A percentile compares a stretch with the other conserved stretches of the same genome.
These are phyloP conservation scores for Cephonodes hylas DNA, from an alignment of 2,888 invertebrate genomes.

Conservation along the genomic window DNA sequence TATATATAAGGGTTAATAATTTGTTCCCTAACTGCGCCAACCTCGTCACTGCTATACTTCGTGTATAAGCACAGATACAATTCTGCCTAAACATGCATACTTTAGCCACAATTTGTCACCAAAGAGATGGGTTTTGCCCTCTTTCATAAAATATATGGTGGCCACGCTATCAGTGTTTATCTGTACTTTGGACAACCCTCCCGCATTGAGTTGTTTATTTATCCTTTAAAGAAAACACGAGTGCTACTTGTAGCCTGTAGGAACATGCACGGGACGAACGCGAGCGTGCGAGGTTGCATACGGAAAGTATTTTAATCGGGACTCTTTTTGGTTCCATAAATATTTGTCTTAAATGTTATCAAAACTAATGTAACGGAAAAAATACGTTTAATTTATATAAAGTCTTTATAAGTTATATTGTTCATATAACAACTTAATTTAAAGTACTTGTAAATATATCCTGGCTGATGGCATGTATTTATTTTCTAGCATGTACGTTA, in stretches of 20 bases:
- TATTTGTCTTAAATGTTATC: too few relatives aligned
- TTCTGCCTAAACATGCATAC: background rate
- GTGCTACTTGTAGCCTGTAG: background rate
- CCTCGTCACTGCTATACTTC: background rate
- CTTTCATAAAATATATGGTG: conserved; percentile 19
- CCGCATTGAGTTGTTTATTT: background rate
- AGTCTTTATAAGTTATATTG: too few relatives aligned
- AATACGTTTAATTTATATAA: too few relatives aligned
- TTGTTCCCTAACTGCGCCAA: too few relatives aligned
- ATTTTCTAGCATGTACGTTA: too few relatives aligned
- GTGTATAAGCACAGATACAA: background rate
- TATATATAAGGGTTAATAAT: background rate
- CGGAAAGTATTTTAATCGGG: background rate
- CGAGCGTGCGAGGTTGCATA: background rate
- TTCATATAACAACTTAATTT: too few relatives aligned
- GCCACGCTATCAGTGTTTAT: background rate
- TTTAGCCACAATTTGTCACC: background rate
- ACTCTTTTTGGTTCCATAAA: background rate
- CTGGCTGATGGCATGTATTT: too few relatives aligned
- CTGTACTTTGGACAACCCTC: background rate
- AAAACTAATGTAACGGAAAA: too few relatives aligned
- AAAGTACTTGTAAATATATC: too few relatives aligned
- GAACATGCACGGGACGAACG: background rate
- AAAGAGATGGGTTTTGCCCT: conserved; percentile 12
- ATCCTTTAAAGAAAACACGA: background rate